These are phyloP conservation scores for Babyrousa celebensis DNA, from an alignment of 2,797 vertebrate species.

Conservation along the genomic window DNA sequence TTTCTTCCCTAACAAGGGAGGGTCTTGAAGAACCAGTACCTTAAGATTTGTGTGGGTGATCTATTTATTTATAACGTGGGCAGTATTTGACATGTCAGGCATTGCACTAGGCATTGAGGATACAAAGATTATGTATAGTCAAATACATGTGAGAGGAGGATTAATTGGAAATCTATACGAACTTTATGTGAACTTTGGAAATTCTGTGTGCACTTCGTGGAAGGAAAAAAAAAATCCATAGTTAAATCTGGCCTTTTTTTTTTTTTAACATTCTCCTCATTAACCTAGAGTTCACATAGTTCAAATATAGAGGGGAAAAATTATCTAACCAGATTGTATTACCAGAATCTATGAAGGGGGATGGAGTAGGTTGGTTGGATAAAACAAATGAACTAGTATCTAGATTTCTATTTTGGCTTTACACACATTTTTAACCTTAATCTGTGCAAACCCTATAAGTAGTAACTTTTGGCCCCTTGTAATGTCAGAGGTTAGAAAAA, in stretches of 20 bases:
- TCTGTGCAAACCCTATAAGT: background rate
- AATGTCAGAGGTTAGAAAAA: constrained; percentile 5
- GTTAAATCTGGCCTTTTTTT: background rate
- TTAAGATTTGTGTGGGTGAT: constrained; percentile 19
- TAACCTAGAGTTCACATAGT: constrained; percentile 1
- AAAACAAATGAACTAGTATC: background rate
- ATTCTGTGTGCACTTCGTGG: background rate
- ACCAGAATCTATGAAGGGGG: background rate
- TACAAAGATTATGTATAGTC: background rate
- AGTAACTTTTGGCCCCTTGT: background rate
- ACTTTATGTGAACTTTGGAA: no score
- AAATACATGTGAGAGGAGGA: background rate
- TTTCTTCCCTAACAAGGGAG: background rate
- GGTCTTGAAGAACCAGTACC: background rate
- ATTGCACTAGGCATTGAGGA: background rate
- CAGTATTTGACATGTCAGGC: background rate
- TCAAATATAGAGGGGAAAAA: background rate
- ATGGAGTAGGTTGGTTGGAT: background rate
- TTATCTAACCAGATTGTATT: background rate
- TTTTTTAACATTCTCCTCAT: background rate
- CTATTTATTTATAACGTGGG: background rate
- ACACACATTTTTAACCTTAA: background rate
- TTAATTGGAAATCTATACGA: background rate
- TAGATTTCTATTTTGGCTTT: constrained; percentile 41
- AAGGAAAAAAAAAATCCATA: background rate